These are phyloP conservation scores for Poeciliopsis turneri DNA, from an alignment of 2,797 vertebrate genomes.

Conservation along the genomic window DNA sequence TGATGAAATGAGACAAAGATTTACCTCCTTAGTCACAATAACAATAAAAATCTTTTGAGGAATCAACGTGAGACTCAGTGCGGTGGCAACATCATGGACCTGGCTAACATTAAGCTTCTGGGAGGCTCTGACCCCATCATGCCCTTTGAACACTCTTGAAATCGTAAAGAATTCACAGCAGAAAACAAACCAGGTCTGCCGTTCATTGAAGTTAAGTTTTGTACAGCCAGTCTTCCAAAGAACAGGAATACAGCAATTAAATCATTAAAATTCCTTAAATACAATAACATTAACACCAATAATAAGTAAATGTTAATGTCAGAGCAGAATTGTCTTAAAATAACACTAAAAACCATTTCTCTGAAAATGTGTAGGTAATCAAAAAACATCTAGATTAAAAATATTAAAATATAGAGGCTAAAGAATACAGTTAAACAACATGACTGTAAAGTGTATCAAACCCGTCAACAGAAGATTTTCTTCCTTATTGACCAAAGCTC, in stretches of 20 bases:
- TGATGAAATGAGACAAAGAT: background rate
- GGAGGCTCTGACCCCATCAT: too few relatives aligned
- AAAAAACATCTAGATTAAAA: background rate
- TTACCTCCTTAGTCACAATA: background rate
- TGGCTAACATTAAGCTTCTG: background rate
- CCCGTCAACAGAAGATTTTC: background rate
- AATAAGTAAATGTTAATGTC: background rate
- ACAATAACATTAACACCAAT: background rate
- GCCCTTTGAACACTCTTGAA: too few relatives aligned
- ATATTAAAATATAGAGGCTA: background rate
- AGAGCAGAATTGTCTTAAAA: background rate
- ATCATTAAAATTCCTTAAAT: background rate
- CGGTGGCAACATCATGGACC: background rate
- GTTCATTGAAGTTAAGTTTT: background rate
- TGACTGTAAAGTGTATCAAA: background rate
- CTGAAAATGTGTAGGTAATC: background rate
- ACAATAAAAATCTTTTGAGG: background rate
- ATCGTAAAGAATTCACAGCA: too few relatives aligned
- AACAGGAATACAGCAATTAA: background rate
- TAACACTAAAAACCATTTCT: background rate
- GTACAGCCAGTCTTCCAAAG: background rate
- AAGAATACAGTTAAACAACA: background rate
- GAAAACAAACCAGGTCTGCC: background rate
- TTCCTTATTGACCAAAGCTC: background rate
- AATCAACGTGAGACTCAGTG: background rate